Base-by-base conservation (phyloP, 1,140 invertebrate genomes). In the Centruroides sculpturatus region DNA sequence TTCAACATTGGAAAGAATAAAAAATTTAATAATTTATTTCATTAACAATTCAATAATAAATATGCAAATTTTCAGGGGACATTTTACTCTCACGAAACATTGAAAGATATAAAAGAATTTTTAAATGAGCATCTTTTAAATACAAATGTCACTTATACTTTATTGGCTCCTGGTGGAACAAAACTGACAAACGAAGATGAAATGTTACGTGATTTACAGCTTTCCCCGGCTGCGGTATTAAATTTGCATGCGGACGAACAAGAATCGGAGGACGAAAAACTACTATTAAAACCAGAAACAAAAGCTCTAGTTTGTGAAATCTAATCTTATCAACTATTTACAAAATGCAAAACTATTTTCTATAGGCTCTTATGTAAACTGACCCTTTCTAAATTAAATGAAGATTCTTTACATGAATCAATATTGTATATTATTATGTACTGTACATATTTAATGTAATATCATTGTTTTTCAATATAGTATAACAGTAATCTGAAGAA, bases 51-150 rank as follows among this genome's bases (percentile, higher is more conserved):
- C n/a, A n/a, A n/a, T n/a, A n/a, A n/a, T n/a, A n/a, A 13, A 8
- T n/a, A 57, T 12, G n/a, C 41, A 50, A 47, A 13, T 49, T 60
- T 69, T 41, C 69, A 89, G 83, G 87, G 88, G 8, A 91, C 88
- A 9, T 92, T 92, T 74, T 81, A 80, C 36, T 83, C 89, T 0
- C 81, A 85, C 68, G 88, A 91, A 71, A 85, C 82, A 60, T 80
- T 86, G 63, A 69, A 70, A 0, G 81, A 83, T 64, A 78, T 91
- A 3, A 72, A 82, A 54, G 79, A 83, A 60, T 91, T 89, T 70
- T 80, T 91, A 1, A 76, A 78, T 70, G 84, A 87, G 67, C 82
- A 85, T 70, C 70, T 91, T 41, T 74, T 79, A 57, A 78, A 82
- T 60, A 77, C 81, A 61, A 76, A 79, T 64, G 73, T 81, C 8